Evolutionary conservation across 2,113 vertebrate species (phyloP), one percentile per base, ranked within the genome.

Genomic region (Brachionichthys hirsutus): DNA sequence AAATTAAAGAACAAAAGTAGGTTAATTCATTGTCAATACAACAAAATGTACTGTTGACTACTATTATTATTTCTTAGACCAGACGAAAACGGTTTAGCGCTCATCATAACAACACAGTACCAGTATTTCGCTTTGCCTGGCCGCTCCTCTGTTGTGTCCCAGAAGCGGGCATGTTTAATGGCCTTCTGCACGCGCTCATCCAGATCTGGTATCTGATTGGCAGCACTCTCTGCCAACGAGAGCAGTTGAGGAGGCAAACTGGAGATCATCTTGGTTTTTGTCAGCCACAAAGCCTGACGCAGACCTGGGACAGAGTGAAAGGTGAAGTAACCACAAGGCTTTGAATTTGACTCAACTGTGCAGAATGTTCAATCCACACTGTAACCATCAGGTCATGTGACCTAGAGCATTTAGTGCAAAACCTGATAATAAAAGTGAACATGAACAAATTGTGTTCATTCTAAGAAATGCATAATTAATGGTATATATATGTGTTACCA

Each of bases 211-310:
- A 94, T 74, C 69, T 87, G 90, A 53, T 89, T 91, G 9, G 80
- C 82, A 0, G 88, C 82, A 54, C 72, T 62, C 2, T 90, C 71
- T 0, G 80, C 1, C 11, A 93, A 40, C 38, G 77, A 68, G n/a
- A 89, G 77, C 44, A 98, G 80, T 4, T 83, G 77, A 19, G 89
- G 62, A 0, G 96, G 97, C 14, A 98, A 89, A 9, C 94, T 94
- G 12, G 91, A 63, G 47, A 92, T 90, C 61, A 92, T 17, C 66
- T 94, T 91, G n/a, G 92, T 84, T 88, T 99, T 99, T 74, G 95
- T 97, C 47, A 99, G 90, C 95, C 95, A 99, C 35, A 94, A 88
- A 0, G 95, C 94, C 80, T 98, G 96, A 60, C 88, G 92, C 40
- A 97, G 92, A 14, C 95, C 97, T 99, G 73, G 16, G 13, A 14